Evolutionary conservation across 2,797 vertebrate genomes (phyloP).

Genomic region (Hemibagrus guttatus): DNA sequence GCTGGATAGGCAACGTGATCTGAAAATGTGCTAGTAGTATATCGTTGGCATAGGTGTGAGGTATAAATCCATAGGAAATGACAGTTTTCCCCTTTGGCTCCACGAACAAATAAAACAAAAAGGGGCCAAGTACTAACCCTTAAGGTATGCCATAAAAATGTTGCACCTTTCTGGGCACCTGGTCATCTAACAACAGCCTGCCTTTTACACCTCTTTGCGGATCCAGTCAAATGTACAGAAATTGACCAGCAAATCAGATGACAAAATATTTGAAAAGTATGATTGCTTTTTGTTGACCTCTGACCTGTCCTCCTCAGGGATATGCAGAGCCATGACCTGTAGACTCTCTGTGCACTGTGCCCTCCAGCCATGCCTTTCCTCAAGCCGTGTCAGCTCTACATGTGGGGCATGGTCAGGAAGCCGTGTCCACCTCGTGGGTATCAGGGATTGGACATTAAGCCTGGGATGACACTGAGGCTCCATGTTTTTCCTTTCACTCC

Average conservation of each 20-base stretch:
- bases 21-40: background rate
- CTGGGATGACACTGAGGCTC: constrained; percentile 88
- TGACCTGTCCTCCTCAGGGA: constrained; percentile 94
- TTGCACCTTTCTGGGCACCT: background rate
- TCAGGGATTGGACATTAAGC: constrained; percentile 86
- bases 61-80: background rate
- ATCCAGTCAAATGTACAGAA: background rate
- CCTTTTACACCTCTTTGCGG: background rate
- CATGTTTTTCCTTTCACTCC: constrained; percentile 83
- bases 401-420: constrained; percentile 81
- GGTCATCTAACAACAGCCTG: background rate
- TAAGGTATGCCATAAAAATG: background rate
- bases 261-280: background rate
- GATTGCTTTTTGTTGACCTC: background rate
- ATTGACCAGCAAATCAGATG: background rate
- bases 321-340: constrained; percentile 89
- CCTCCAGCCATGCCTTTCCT: constrained; percentile 87
- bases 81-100: background rate
- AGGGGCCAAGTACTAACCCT: background rate
- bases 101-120: background rate
- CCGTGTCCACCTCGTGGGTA: constrained; percentile 83
- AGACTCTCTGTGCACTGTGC: constrained; percentile 81
- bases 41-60: background rate
- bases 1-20: background rate
- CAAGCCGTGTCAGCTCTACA: constrained; percentile 78